These are phyloP conservation scores for Hylaeus anthracinus DNA, from an alignment of 1,140 invertebrate genomes.

Conservation along the genomic window DNA sequence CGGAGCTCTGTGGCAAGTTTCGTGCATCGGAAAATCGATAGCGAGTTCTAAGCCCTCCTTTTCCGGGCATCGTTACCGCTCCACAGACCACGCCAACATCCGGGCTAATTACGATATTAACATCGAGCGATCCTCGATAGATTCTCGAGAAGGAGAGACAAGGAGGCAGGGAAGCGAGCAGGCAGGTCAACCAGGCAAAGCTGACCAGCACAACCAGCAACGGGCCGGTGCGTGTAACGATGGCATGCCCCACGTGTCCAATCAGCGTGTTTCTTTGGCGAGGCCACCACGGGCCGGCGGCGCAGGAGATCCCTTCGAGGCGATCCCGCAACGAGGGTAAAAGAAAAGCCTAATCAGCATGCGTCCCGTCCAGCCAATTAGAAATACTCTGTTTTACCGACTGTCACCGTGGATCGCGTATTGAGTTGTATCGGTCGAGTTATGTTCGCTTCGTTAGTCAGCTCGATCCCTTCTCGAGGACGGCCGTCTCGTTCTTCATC, in stretches of 20 bases:
- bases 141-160: neutral
- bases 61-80: constrained; percentile 23
- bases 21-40: no score
- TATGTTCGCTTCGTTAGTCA: constrained; percentile 79
- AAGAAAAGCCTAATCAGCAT: constrained; percentile 80
- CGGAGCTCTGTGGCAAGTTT: no score
- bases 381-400: constrained; percentile 81
- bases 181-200: constrained; percentile 16
- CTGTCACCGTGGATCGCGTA: constrained; percentile 76
- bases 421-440: constrained; percentile 81
- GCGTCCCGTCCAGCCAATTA: constrained; percentile 79
- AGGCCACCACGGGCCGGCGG: constrained; percentile 55
- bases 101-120: constrained; percentile 58
- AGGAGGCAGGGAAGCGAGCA: neutral
- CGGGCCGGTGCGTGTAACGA: constrained; percentile 58
- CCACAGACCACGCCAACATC: neutral
- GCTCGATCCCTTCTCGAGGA: constrained; percentile 45
- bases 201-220: neutral
- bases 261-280: constrained; percentile 71
- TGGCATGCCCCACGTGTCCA: constrained; percentile 69
- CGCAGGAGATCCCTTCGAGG: constrained; percentile 36
- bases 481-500: constrained; percentile 40
- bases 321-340: constrained; percentile 64
- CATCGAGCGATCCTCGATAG: constrained; percentile 25
- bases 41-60: neutral